A percentile compares a stretch with the other conserved stretches of the same genome.
Conservation (phyloP, 2,113 vertebrate species). For the Trematocara nigrifrons region DNA sequence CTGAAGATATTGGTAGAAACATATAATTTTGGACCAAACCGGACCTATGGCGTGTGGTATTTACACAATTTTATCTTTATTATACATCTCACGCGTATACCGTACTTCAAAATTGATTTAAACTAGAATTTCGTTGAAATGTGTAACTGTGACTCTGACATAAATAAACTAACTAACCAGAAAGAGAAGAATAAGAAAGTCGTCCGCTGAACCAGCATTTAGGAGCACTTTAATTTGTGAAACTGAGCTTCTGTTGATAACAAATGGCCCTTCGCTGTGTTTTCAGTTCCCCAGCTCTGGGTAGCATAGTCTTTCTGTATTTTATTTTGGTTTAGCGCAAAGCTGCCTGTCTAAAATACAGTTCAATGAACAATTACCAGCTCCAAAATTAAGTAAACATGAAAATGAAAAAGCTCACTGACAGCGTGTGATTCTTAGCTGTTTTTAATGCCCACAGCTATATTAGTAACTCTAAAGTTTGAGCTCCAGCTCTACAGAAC, state of each 20-base stretch:
- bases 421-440: neutral
- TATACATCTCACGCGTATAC: neutral
- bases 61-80: neutral
- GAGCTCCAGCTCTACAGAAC: neutral
- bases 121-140: neutral
- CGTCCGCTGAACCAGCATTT: neutral
- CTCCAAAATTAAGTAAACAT: neutral
- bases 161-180: neutral
- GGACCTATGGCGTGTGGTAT: slow-evolving; percentile 9
- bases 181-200: neutral
- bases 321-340: neutral
- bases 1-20: neutral
- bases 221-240: neutral
- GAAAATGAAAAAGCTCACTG: neutral
- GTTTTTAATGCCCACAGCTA: neutral
- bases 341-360: neutral
- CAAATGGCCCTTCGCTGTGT: neutral
- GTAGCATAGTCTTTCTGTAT: neutral
- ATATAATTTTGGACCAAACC: neutral
- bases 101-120: accelerated
- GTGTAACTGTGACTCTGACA: neutral
- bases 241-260: neutral
- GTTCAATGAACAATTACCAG: neutral
- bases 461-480: neutral
- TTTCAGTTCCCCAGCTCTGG: neutral